phyloP scores from a whole-genome alignment of 1,140 invertebrate species.

The Pachypeltis micranthus region DNA sequence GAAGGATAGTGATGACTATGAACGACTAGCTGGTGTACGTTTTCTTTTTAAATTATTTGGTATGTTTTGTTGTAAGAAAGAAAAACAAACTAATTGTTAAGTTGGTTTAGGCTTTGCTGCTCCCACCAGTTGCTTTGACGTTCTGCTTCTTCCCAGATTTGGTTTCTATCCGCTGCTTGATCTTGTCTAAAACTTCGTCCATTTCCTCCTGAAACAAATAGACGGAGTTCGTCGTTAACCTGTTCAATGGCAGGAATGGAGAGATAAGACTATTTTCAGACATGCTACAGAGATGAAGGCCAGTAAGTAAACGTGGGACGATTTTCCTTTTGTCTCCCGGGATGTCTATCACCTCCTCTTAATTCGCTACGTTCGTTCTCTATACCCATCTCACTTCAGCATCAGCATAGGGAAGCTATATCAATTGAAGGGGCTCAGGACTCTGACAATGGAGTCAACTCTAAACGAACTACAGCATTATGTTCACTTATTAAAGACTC shows the following conservation, averaged over 20 bases:
- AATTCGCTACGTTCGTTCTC: too few species aligned
- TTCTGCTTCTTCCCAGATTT: conserved; percentile 38
- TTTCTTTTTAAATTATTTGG: background rate
- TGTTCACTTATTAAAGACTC: too few species aligned
- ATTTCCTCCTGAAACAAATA: conserved; percentile 41
- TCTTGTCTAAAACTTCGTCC: conserved; percentile 47
- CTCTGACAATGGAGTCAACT: too few species aligned
- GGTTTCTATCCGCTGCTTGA: conserved; percentile 44
- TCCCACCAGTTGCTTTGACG: conserved; percentile 5
- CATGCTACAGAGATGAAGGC: background rate
- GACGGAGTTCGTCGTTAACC: conserved; percentile 1
- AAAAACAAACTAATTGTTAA: too few species aligned
- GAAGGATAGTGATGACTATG: conserved; percentile 6
- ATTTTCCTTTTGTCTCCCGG: background rate
- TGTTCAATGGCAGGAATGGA: background rate
- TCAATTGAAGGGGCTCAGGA: too few species aligned
- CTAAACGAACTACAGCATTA: too few species aligned
- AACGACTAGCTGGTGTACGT: background rate
- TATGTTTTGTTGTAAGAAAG: background rate
- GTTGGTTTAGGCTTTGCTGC: background rate
- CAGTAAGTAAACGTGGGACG: background rate
- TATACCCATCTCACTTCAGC: too few species aligned
- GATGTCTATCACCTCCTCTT: background rate
- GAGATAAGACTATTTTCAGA: background rate
- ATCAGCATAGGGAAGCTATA: too few species aligned